Percentiles rank a stretch among this genome's conserved stretches.
These are phyloP conservation scores for Phyllopteryx taeniolatus DNA, from an alignment of 2,113 vertebrate species.

Conservation along the genomic window DNA sequence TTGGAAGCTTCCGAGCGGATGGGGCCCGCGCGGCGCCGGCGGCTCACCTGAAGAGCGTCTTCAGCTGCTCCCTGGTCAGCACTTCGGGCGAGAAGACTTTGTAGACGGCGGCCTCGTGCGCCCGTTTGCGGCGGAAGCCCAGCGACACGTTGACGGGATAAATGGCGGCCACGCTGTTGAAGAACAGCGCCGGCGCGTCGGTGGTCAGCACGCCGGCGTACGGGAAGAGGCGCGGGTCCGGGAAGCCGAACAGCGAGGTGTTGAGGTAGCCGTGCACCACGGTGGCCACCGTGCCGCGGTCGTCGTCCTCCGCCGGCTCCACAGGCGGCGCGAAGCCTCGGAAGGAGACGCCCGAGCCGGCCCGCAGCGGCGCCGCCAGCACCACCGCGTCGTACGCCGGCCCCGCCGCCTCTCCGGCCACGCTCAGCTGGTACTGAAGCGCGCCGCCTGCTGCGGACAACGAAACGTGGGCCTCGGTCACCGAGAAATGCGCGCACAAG, in stretches of 20 bases:
- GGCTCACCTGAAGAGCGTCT: slow-evolving; percentile 85
- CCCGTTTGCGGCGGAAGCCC: slow-evolving; percentile 88
- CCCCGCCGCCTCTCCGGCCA: slow-evolving; percentile 68
- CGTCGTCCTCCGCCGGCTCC: slow-evolving; percentile 70
- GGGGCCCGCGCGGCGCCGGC: neutral
- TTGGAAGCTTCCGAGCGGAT: too few relatives aligned
- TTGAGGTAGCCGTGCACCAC: slow-evolving; percentile 96
- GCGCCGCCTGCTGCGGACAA: slow-evolving; percentile 73
- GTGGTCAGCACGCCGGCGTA: slow-evolving; percentile 88
- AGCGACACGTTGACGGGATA: slow-evolving; percentile 89
- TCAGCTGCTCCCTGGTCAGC: slow-evolving; percentile 84
- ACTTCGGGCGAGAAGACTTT: slow-evolving; percentile 86
- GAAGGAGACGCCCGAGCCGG: slow-evolving; percentile 78
- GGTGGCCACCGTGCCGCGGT: slow-evolving; percentile 84
- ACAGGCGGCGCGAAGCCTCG: slow-evolving; percentile 78
- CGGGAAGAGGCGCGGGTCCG: slow-evolving; percentile 92
- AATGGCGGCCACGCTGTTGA: slow-evolving; percentile 85
- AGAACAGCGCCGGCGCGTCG: slow-evolving; percentile 80
- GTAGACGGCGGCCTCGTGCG: slow-evolving; percentile 91
- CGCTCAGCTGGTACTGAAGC: slow-evolving; percentile 82
- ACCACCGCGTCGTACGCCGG: slow-evolving; percentile 88
- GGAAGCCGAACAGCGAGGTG: slow-evolving; percentile 91
- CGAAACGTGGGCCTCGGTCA: neutral
- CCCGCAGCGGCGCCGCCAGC: slow-evolving; percentile 83
- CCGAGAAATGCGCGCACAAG: too few relatives aligned